phyloP scores from a whole-genome alignment of 2,888 invertebrate species.

The Masnerella sp. region DNA sequence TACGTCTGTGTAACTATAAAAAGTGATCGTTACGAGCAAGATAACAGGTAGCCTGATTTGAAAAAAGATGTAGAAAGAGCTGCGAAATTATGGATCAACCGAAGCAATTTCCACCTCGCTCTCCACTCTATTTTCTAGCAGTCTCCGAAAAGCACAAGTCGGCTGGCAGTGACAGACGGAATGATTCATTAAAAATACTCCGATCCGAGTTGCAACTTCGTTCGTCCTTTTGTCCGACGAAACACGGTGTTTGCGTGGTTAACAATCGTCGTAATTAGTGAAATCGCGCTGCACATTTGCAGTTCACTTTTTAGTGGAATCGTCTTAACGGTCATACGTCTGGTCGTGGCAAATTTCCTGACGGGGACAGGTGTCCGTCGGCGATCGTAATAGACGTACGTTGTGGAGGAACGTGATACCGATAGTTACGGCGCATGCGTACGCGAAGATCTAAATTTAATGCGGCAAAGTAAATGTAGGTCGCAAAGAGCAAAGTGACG shows the following conservation, averaged over 20 bases:
- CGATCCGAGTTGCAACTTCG: neutral
- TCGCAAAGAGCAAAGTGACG: conserved; percentile 60
- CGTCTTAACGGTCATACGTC: conserved; percentile 31
- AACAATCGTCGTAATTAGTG: conserved; percentile 39
- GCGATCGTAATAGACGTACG: conserved; percentile 48
- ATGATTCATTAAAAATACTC: conserved; percentile 8
- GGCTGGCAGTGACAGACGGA: neutral
- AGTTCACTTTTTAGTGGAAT: conserved; percentile 31
- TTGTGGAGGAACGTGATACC: conserved; percentile 40
- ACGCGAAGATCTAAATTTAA: conserved; percentile 67
- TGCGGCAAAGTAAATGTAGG: conserved; percentile 66
- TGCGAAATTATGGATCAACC: too few relatives aligned
- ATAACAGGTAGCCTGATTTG: too few relatives aligned
- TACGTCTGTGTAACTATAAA: too few relatives aligned
- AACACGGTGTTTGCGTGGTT: conserved; percentile 33
- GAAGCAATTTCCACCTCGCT: too few relatives aligned
- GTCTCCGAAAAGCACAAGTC: too few relatives aligned
- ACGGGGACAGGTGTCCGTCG: conserved; percentile 49
- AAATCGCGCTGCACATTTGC: conserved; percentile 39
- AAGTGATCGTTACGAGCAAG: too few relatives aligned
- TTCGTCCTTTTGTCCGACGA: conserved; percentile 2
- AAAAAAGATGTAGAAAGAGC: too few relatives aligned
- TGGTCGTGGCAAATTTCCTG: conserved; percentile 51
- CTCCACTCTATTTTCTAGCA: too few relatives aligned
- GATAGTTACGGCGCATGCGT: conserved; percentile 31